Evolutionary conservation across 1,140 invertebrate genomes (phyloP).

Genomic region (Potamilus streckersoni): DNA sequence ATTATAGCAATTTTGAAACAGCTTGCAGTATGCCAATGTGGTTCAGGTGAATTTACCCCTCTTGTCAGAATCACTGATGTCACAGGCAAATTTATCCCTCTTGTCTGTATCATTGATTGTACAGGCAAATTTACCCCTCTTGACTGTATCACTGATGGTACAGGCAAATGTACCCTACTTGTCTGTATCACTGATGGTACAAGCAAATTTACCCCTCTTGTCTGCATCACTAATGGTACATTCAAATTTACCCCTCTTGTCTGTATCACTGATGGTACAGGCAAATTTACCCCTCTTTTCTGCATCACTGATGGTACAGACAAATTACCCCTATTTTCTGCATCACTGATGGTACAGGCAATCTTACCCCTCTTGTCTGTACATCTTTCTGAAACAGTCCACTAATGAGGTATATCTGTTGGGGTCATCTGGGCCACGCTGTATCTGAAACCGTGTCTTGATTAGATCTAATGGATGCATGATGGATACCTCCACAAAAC

Average conservation of each 20-base stretch:
- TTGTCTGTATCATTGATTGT: not conserved
- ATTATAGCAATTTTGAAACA: too few relatives aligned
- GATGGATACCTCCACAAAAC: slow-evolving; percentile 91
- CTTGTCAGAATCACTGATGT: not conserved
- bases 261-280: slow-evolving; percentile 68
- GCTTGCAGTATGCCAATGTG: too few relatives aligned
- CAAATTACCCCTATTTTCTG: not conserved
- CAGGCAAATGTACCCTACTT: not conserved
- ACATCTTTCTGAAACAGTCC: slow-evolving; percentile 92
- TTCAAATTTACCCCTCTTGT: slow-evolving; percentile 77
- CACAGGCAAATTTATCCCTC: not conserved
- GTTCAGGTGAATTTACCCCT: not conserved
- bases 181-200: not conserved
- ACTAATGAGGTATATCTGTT: slow-evolving; percentile 82
- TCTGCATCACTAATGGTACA: not conserved
- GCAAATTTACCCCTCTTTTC: not conserved
- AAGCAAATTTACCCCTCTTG: not conserved
- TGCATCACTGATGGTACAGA: not conserved
- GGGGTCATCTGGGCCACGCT: slow-evolving; percentile 74
- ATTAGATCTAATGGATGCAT: slow-evolving; percentile 96
- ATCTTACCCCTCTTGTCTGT: slow-evolving; percentile 80
- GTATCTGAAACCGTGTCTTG: slow-evolving; percentile 89
- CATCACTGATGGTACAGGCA: not conserved
- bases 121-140: slow-evolving; percentile 75
- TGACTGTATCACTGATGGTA: slow-evolving; percentile 70